Conservation (phyloP, 2,888 invertebrate species). For the Pimpla rufipes region DNA sequence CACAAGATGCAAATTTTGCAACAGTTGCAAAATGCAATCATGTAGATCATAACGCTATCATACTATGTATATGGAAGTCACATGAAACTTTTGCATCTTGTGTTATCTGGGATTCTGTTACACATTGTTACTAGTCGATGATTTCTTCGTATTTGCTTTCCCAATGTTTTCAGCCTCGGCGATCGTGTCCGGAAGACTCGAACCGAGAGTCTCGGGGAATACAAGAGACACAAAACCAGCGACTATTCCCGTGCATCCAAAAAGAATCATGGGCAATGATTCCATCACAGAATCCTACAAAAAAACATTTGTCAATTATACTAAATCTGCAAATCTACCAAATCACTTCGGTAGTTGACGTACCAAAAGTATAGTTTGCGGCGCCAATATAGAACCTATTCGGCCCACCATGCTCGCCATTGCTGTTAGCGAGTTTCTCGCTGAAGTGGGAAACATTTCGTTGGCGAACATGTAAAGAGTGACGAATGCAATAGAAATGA, state of each 20-base stretch:
- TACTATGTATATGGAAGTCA: too few relatives aligned
- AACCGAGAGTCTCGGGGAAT: conserved; percentile 90
- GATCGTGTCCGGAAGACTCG: conserved; percentile 89
- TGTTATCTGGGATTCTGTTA: too few relatives aligned
- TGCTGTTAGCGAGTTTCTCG: conserved; percentile 89
- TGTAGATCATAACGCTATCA: too few relatives aligned
- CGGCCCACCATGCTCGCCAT: conserved; percentile 90
- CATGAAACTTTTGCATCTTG: too few relatives aligned
- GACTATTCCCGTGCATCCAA: conserved; percentile 88
- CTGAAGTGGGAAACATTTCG: conserved; percentile 90
- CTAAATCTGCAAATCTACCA: background rate
- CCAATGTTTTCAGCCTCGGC: conserved; percentile 89
- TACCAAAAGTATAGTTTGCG: conserved; percentile 90
- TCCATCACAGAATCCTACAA: conserved; percentile 79
- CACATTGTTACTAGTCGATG: too few relatives aligned
- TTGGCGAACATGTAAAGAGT: conserved; percentile 90
- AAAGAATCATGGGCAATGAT: conserved; percentile 88
- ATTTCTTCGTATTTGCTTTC: too few relatives aligned
- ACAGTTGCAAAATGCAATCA: too few relatives aligned
- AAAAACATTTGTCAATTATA: background rate
- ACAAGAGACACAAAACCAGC: conserved; percentile 88
- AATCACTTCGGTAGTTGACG: conserved; percentile 70
- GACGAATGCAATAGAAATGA: conserved; percentile 89
- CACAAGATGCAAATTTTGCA: too few relatives aligned
- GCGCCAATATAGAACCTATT: conserved; percentile 90